Percentiles rank a stretch among this genome's conserved stretches.
Conservation (phyloP, 2,888 invertebrate species). For the Aporophyla nigra region DNA sequence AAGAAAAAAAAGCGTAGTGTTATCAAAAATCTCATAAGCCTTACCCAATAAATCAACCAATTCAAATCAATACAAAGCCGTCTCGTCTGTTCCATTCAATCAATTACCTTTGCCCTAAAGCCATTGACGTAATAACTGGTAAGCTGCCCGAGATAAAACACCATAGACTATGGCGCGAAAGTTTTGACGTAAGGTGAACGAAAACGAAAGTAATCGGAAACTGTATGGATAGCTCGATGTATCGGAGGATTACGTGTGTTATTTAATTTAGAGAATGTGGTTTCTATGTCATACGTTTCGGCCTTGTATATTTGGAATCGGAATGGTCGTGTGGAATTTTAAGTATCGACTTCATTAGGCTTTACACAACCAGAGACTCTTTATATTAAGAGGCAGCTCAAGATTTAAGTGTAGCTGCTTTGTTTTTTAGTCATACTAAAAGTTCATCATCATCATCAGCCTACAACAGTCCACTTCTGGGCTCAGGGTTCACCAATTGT, state of each 20-base stretch:
- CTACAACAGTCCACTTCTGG: no score
- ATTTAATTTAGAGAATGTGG: slow-evolving; percentile 28
- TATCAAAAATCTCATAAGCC: not conserved
- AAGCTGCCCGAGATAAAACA: slow-evolving; percentile 44
- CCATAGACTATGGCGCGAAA: slow-evolving; percentile 60
- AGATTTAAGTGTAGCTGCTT: not conserved
- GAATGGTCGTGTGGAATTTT: not conserved
- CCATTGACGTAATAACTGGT: slow-evolving; percentile 43
- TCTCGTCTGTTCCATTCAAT: not conserved
- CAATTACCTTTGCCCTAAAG: slow-evolving; percentile 28
- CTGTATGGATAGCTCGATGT: slow-evolving; percentile 17
- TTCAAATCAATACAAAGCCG: slow-evolving; percentile 16
- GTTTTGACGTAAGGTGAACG: slow-evolving; percentile 59
- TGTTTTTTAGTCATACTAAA: not conserved
- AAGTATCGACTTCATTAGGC: not conserved
- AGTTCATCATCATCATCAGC: no score
- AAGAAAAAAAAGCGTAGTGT: no score
- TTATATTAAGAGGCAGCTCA: not conserved
- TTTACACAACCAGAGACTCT: no score
- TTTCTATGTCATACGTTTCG: slow-evolving; percentile 11
- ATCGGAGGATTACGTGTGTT: slow-evolving; percentile 33
- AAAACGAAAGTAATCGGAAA: slow-evolving; percentile 64
- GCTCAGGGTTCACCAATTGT: no score
- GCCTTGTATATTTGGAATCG: not conserved
- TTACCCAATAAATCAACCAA: slow-evolving; percentile 6